Percentiles rank a stretch among this genome's conserved stretches.
Evolutionary conservation across 1,140 invertebrate species (phyloP).

Genomic region (Drosophila gunungcola): DNA sequence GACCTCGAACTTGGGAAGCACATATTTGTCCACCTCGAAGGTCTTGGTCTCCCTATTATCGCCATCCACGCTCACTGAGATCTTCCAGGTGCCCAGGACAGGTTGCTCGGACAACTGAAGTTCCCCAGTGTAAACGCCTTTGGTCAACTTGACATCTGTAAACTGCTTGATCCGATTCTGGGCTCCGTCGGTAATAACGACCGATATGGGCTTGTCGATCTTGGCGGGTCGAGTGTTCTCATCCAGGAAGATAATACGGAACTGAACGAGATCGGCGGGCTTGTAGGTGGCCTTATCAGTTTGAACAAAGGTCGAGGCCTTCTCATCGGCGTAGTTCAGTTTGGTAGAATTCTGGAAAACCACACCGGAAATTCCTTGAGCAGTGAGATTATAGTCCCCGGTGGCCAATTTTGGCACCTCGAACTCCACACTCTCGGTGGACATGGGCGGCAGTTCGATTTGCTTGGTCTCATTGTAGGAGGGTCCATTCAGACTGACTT

Average conservation of each 20-base stretch:
- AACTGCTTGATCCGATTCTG: conserved; percentile 90
- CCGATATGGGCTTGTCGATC: conserved; percentile 59
- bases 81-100: conserved; percentile 96
- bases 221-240: conserved; percentile 89
- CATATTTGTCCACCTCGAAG: conserved; percentile 91
- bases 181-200: conserved; percentile 60
- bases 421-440: conserved; percentile 89
- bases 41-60: conserved; percentile 45
- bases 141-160: conserved; percentile 88
- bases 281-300: conserved; percentile 98
- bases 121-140: conserved; percentile 92
- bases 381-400: conserved; percentile 91
- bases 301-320: conserved; percentile 95
- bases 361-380: conserved; percentile 89
- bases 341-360: conserved; percentile 90
- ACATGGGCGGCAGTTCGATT: conserved; percentile 88
- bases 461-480: conserved; percentile 89
- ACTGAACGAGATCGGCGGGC: conserved; percentile 93
- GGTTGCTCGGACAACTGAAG: conserved; percentile 93
- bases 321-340: conserved; percentile 92
- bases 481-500: conserved; percentile 90
- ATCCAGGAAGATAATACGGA: conserved; percentile 93
- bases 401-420: conserved; percentile 88
- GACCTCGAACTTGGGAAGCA: conserved; percentile 96
- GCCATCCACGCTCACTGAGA: conserved; percentile 86